Percentiles rank a stretch among this genome's conserved stretches.
phyloP scores from a whole-genome alignment of 2,113 vertebrate species.

The Paradoxurus hermaphroditus region DNA sequence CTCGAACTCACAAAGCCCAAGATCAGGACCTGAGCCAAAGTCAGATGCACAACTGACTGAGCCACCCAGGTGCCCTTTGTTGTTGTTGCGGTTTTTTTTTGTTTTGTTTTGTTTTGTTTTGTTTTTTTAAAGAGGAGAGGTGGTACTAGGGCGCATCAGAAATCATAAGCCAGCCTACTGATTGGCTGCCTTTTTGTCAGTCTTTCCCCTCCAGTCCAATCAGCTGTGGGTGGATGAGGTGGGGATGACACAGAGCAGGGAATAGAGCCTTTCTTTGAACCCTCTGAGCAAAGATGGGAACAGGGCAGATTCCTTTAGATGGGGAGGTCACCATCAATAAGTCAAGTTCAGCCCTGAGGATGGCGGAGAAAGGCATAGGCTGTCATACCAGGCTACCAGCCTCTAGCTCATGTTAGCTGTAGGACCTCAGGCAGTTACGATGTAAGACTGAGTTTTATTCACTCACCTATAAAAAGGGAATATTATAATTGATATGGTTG shows the following conservation, averaged over 20 bases:
- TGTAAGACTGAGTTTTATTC: not conserved
- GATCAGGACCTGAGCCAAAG: no score
- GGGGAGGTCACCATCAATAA: not conserved
- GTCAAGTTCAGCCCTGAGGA: not conserved
- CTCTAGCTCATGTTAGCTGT: not conserved
- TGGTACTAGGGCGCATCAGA: not conserved
- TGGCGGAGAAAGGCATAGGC: not conserved
- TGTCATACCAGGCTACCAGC: not conserved
- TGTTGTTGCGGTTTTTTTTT: no score
- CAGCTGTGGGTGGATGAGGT: not conserved
- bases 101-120: not conserved
- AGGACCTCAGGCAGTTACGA: not conserved
- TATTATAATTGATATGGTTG: not conserved
- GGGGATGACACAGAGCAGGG: not conserved
- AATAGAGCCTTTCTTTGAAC: not conserved
- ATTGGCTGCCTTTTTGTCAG: not conserved
- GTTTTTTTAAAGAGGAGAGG: fast-evolving
- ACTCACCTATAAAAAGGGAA: not conserved
- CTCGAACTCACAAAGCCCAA: no score
- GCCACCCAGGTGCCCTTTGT: no score
- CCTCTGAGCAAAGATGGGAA: not conserved
- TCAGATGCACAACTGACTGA: no score
- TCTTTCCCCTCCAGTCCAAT: not conserved
- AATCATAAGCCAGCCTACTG: not conserved
- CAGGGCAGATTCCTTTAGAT: not conserved